Conservation (phyloP, 2,797 vertebrate species). For the Fundulus diaphanus region DNA sequence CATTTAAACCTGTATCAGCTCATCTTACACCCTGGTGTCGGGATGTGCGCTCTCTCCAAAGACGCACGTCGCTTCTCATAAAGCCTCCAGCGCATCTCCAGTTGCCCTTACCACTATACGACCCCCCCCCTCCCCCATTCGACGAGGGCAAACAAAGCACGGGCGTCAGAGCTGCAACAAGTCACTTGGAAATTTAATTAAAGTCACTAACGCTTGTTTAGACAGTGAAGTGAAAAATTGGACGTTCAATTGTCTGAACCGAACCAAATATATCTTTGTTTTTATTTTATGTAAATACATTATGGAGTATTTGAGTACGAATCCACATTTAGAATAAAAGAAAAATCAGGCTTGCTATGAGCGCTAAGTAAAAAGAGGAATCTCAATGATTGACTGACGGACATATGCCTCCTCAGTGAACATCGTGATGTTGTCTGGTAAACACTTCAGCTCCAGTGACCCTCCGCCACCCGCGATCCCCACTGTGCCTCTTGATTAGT, state of each 20-base stretch:
- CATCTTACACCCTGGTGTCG: constrained; percentile 35
- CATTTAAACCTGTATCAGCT: not conserved
- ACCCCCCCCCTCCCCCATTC: constrained; percentile 26
- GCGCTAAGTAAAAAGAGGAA: too few species aligned
- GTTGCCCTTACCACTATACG: constrained; percentile 71
- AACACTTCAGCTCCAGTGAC: constrained; percentile 63
- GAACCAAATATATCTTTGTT: not conserved
- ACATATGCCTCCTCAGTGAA: not conserved
- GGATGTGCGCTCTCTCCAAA: constrained; percentile 60
- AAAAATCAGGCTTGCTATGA: too few species aligned
- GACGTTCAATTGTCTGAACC: not conserved
- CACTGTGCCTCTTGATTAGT: constrained; percentile 71
- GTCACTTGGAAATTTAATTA: constrained; percentile 53
- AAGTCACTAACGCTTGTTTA: constrained; percentile 10
- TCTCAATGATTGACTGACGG: not conserved
- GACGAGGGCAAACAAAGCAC: constrained; percentile 18
- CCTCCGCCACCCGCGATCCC: constrained; percentile 56
- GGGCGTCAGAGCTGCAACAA: constrained; percentile 79
- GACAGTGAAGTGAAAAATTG: not conserved
- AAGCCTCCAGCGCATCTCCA: constrained; percentile 74
- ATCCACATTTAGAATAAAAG: not conserved
- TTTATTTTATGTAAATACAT: not conserved
- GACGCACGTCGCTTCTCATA: constrained; percentile 76
- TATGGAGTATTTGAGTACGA: too few species aligned
- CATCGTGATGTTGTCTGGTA: constrained; percentile 31